Base-by-base conservation (phyloP, 2,797 vertebrate species). In the Garrulus glandarius region DNA sequence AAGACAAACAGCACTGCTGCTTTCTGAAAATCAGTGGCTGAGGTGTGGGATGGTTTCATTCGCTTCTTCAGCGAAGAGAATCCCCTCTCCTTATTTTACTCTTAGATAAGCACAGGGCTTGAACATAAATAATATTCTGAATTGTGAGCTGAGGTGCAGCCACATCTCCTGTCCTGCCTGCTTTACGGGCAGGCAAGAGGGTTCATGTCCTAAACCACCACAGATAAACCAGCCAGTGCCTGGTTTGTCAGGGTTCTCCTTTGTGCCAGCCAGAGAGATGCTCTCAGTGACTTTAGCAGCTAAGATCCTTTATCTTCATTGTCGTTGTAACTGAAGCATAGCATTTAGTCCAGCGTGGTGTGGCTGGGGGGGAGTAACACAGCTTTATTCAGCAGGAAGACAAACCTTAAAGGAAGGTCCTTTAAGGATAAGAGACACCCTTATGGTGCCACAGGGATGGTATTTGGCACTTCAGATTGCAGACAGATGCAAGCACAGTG, bases 371-470 rank as follows among this genome's bases (percentile, higher is more conserved):
- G 22, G 27, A 60, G 47, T 56, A 87, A 67, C 11, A 29, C 6
- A 72, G 52, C 36, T 87, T 89, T 92, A 70, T 92, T 89, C 64
- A 63, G 32, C 44, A 67, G 17, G 76, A 89, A 92, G 52, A 70
- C 56, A 91, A 94, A 83, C 79, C 84, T 83, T 71, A 74, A 49
- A 71, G 75, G 21, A 80, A 95, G 93, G 95, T 95, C 93, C 36
- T 95, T 91, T 96, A 95, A 96, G 96, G 96, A 95, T 87, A 95
- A 85, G 64, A 95, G 53, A 61, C 44, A 74, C 69, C 30, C 59
- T 92, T 91, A 55, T 43, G 56, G 57, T 87, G 60, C 71, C 61
- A 74, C n/a, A 41, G 32, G 57, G 64, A 77, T 77, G 22, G 56
- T 75, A 61, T 56, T 96, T 96, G 95, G 95, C 93, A 60, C 93